Evolutionary conservation across 2,797 vertebrate species (phyloP), one percentile per base, ranked within the genome.

Genomic region (Choloepus didactylus): DNA sequence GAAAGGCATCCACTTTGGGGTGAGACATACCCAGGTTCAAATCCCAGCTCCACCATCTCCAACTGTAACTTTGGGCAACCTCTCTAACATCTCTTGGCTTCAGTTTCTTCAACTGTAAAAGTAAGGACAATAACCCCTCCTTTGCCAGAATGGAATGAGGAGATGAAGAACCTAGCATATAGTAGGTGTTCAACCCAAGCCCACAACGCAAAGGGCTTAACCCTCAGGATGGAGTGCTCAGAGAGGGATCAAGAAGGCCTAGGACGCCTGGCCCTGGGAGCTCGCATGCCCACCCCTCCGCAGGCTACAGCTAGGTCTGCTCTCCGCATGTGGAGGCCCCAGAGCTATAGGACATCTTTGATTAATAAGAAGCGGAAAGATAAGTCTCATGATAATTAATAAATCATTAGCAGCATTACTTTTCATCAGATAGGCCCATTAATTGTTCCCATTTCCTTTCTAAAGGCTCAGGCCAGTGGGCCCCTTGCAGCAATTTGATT

Each of bases 401-500:
- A 98, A 98, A 98, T 98, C 97, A 98, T 98, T 98, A 98, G 95
- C 97, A 97, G 86, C 93, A 96, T 94, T 97, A 94, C 51, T 82
- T 95, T 97, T 97, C 95, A 98, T 98, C 98, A 98, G 98, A 98
- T 98, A 98, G 98, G 90, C 62, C 96, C 97, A 97, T 98, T 98
- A 98, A 98, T 97, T 97, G 94, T 95, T 98, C 98, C 14, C 80
- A 83, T 98, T 98, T 97, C 96, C 93, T 97, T 96, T 91, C 64
- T 79, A 97, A 97, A 95, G 96, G 73, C 38, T 35, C 86, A 75
- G 93, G 77, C 75, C 83, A 31, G 21, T 59, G 87, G 96, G 75
- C 95, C 95, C 91, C 93, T 97, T 75, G 41, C 35, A 93, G 18
- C 31, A 82, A 94, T 87, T 86, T 83, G 82, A 97, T 96, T 92